These are phyloP conservation scores for Alloscopus bannaensis DNA, from an alignment of 2,888 invertebrate species.

Conservation along the genomic window DNA sequence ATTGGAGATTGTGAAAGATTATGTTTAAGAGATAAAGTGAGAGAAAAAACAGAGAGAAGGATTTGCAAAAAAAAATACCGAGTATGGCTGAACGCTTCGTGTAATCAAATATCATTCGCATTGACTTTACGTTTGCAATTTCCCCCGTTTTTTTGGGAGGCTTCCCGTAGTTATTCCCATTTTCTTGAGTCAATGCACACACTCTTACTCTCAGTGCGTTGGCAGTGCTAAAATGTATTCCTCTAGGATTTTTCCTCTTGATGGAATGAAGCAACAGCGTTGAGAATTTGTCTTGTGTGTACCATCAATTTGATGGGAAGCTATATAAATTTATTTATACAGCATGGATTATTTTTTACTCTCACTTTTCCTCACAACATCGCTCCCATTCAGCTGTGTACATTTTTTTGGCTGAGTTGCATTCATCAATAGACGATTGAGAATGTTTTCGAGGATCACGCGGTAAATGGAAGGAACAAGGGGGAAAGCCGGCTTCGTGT, in stretches of 20 bases:
- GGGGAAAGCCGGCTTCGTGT: too few relatives aligned
- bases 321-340: too few relatives aligned
- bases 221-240: too few relatives aligned
- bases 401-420: too few relatives aligned
- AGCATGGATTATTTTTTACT: too few relatives aligned
- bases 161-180: neutral
- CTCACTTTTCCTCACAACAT: too few relatives aligned
- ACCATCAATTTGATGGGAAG: neutral
- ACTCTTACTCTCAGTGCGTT: too few relatives aligned
- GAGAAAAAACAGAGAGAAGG: neutral
- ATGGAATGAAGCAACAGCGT: neutral
- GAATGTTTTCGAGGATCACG: too few relatives aligned
- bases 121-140: constrained; percentile 11
- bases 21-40: neutral
- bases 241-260: neutral
- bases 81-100: neutral
- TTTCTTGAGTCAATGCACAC: too few relatives aligned
- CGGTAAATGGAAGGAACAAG: too few relatives aligned
- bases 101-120: constrained; percentile 34
- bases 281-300: neutral
- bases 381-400: too few relatives aligned
- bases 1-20: neutral
- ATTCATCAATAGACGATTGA: too few relatives aligned
- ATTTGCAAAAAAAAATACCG: neutral
- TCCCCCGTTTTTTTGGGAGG: neutral